Base-by-base conservation (phyloP, 2,113 vertebrate genomes). In the Chaenocephalus aceratus region DNA sequence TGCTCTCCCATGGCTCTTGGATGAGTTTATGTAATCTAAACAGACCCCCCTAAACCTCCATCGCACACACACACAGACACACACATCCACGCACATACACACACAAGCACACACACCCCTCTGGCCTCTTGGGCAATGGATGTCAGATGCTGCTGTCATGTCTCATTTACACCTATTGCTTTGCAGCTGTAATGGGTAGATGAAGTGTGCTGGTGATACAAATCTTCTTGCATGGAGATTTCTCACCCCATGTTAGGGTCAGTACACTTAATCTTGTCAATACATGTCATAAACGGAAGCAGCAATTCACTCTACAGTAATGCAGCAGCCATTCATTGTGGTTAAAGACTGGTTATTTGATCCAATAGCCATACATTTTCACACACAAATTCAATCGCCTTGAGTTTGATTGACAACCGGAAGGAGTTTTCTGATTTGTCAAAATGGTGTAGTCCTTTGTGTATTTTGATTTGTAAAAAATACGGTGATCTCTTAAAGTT, bases 121-220 rank as follows among this genome's bases (percentile, higher is more conserved):
- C 13, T 26, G 45, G 63, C 82, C 87, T 85, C 63, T 18, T 30
- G 79, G 79, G 75, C 71, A 82, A 77, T 79, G 68, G 77, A 84
- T 86, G 91, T 87, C 89, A 86, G 82, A 86, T 88, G 80, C 79
- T 86, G 80, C 68, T 87, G 88, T 88, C 85, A 79, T 82, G 82
- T 86, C 80, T 91, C 88, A 86, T 93, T 91, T 89, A 86, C 82
- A 91, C 79, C 73, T 80, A 62, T 77, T 84, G 45, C 51, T 52
- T 52, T 70, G 53, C 79, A 84, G 85, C 69, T 78, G 69, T 63
- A 81, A 77, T 78, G 58, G 51, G 77, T 77, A 60, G 54, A 70
- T 21, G 18, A 48, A 67, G 44, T 52, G 21, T 72, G 59, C 80
- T 82, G 74, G 45, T 54, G 41, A 81, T 60, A 57, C 59, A 70